Evolutionary conservation across 92 coral and sea anemone genomes (phyloP).

Genomic region (Nematostella vectensis): DNA sequence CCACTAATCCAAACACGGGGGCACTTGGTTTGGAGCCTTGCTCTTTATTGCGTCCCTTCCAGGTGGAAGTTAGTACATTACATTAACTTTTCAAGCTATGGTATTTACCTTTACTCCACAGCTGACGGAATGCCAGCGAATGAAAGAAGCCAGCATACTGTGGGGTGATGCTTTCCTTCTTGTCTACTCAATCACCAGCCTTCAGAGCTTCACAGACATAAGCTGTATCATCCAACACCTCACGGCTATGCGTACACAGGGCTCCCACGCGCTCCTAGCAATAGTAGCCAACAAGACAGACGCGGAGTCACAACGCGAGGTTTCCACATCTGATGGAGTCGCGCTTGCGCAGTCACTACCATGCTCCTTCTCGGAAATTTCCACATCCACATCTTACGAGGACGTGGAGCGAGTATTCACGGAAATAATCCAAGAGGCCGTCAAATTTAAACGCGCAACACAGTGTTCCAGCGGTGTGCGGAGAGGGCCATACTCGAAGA

Average conservation of each 20-base stretch:
- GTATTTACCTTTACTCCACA: no score
- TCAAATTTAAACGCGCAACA: constrained; percentile 25
- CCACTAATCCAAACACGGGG: no score
- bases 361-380: constrained; percentile 45
- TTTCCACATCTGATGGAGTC: constrained; percentile 26
- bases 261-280: constrained; percentile 20
- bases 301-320: constrained; percentile 32
- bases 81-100: no score
- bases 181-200: constrained; percentile 63
- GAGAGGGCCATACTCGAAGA: constrained; percentile 37
- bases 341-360: constrained; percentile 27
- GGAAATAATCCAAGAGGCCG: constrained; percentile 17
- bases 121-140: no score
- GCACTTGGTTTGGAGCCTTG: no score
- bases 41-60: no score
- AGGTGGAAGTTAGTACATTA: no score
- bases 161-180: constrained; percentile 68
- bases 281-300: constrained; percentile 63
- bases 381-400: constrained; percentile 39
- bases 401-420: constrained; percentile 42
- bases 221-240: constrained; percentile 16
- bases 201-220: constrained; percentile 47
- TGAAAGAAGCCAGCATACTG: constrained; percentile 38
- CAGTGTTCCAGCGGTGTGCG: constrained; percentile 32
- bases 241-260: constrained; percentile 22